phyloP scores from a whole-genome alignment of 2,113 vertebrate species.

The Macquaria australasica region DNA sequence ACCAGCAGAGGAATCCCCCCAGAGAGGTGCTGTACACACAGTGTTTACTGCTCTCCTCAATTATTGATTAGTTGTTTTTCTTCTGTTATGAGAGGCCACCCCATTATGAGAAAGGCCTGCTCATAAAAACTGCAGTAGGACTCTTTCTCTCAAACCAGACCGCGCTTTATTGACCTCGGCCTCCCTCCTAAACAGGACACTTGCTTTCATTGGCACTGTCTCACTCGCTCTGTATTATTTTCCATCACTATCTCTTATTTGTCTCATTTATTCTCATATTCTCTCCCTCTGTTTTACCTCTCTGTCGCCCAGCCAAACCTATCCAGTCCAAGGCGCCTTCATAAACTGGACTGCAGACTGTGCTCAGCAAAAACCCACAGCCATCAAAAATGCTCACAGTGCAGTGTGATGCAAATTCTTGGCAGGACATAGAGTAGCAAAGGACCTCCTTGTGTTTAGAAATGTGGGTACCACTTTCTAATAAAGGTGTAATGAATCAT shows the following conservation, averaged over 20 bases:
- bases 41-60: constrained; percentile 76
- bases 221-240: background rate
- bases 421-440: background rate
- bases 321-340: constrained; percentile 9
- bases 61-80: constrained; percentile 81
- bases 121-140: constrained; percentile 77
- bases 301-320: constrained; percentile 18
- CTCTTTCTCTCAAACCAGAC: constrained; percentile 48
- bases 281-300: background rate
- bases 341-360: constrained; percentile 39
- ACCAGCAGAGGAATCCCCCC: constrained; percentile 54
- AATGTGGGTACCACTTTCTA: background rate
- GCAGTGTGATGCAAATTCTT: constrained; percentile 16
- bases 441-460: background rate
- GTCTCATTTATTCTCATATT: constrained; percentile 59
- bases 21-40: constrained; percentile 63
- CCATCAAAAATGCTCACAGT: constrained; percentile 15
- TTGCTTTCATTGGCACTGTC: constrained; percentile 35
- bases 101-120: constrained; percentile 48
- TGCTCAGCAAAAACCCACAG: constrained; percentile 43
- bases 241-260: constrained; percentile 50
- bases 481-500: background rate
- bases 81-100: constrained; percentile 77
- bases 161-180: constrained; percentile 61
- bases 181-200: constrained; percentile 58